phyloP scores from a whole-genome alignment of 2,888 invertebrate genomes.

The Xanthorhoe designata region DNA sequence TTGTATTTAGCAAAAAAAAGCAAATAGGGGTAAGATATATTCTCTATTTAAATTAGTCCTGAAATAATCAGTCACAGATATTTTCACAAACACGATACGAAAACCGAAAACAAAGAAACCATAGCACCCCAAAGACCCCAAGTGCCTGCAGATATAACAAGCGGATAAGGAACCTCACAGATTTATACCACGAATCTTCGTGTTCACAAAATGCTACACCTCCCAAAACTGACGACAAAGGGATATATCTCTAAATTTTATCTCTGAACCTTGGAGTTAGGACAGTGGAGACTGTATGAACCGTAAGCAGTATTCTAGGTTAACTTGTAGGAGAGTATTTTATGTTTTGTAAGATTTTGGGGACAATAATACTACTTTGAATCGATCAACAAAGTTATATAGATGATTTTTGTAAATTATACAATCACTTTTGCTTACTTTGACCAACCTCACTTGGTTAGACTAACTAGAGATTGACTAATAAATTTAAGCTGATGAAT shows the following conservation, averaged over 20 bases:
- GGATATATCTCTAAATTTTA: constrained; percentile 38
- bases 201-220: constrained; percentile 30
- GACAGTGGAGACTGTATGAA: constrained; percentile 4
- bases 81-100: neutral
- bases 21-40: too few relatives aligned
- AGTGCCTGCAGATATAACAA: constrained; percentile 19
- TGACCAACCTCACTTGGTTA: too few relatives aligned
- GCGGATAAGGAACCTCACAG: constrained; percentile 17
- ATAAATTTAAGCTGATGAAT: too few relatives aligned
- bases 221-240: constrained; percentile 40
- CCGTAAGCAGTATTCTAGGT: neutral
- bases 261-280: constrained; percentile 15
- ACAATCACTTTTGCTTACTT: too few relatives aligned
- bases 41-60: too few relatives aligned
- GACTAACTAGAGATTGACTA: too few relatives aligned
- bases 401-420: too few relatives aligned
- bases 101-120: neutral
- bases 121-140: neutral
- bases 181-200: constrained; percentile 27
- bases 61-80: neutral
- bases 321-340: too few relatives aligned
- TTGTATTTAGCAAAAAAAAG: too few relatives aligned
- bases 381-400: too few relatives aligned
- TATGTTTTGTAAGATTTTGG: too few relatives aligned
- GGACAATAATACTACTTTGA: too few relatives aligned